Conservation (phyloP, 2,113 vertebrate genomes). For the Chrysemys picta region DNA sequence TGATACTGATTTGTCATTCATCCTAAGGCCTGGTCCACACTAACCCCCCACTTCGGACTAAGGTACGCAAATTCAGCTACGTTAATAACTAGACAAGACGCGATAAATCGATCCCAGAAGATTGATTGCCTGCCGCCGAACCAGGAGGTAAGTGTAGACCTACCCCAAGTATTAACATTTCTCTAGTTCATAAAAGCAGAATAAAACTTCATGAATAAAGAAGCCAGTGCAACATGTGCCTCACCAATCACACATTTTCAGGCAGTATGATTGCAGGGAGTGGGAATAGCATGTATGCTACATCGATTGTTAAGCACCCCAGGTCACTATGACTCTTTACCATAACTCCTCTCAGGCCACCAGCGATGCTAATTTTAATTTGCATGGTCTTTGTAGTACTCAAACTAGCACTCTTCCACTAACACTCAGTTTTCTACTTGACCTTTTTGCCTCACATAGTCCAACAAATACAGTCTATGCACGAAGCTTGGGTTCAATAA, state of each 20-base stretch:
- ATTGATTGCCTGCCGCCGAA: too few relatives aligned
- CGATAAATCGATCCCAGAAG: too few relatives aligned
- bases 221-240: rapidly evolving
- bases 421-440: neutral
- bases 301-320: neutral
- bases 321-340: neutral
- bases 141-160: too few relatives aligned
- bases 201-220: neutral
- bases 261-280: neutral
- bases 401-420: neutral
- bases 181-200: neutral
- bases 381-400: neutral
- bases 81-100: too few relatives aligned
- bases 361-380: neutral
- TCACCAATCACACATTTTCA: neutral
- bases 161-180: neutral
- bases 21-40: neutral
- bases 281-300: neutral
- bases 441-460: neutral
- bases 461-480: neutral
- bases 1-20: conserved; percentile 5
- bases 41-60: too few relatives aligned
- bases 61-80: too few relatives aligned
- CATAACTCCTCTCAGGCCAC: neutral
- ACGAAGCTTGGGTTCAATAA: neutral